These are phyloP conservation scores for Tauraco hartlaubi DNA, from an alignment of 2,797 vertebrate species.

Conservation along the genomic window DNA sequence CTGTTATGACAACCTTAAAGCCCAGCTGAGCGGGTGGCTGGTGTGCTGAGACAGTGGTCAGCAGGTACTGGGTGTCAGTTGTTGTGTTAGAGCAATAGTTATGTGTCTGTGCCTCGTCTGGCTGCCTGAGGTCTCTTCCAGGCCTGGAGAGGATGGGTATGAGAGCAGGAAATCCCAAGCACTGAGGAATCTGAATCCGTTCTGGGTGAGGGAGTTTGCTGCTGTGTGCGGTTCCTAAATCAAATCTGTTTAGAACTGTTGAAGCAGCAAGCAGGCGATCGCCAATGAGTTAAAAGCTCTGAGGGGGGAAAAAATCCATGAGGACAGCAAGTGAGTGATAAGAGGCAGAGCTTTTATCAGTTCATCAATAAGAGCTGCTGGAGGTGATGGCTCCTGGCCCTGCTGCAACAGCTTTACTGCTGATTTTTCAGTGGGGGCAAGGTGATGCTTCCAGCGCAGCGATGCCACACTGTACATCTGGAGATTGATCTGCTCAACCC, in stretches of 20 bases:
- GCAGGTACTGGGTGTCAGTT: neutral
- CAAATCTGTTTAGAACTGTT: neutral
- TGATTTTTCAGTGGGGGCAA: neutral
- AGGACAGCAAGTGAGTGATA: neutral
- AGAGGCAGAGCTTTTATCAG: slow-evolving; percentile 3
- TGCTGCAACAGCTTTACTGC: neutral
- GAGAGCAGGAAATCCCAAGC: neutral
- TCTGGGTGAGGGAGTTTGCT: neutral
- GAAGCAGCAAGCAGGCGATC: neutral
- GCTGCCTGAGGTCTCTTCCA: neutral
- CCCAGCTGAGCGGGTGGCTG: neutral
- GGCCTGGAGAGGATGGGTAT: neutral
- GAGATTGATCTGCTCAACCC: neutral
- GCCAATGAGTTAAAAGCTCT: neutral
- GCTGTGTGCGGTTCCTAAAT: neutral
- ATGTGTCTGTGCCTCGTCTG: neutral
- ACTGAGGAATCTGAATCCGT: rapidly evolving
- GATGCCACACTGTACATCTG: rapidly evolving
- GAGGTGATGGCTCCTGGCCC: neutral
- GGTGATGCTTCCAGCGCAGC: neutral
- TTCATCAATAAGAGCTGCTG: neutral
- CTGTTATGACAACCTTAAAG: neutral
- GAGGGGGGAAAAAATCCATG: neutral
- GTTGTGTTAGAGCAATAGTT: neutral
- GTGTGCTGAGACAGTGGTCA: too few relatives aligned